phyloP scores from a whole-genome alignment of 2,113 vertebrate species.

The Pseudonaja textilis region DNA sequence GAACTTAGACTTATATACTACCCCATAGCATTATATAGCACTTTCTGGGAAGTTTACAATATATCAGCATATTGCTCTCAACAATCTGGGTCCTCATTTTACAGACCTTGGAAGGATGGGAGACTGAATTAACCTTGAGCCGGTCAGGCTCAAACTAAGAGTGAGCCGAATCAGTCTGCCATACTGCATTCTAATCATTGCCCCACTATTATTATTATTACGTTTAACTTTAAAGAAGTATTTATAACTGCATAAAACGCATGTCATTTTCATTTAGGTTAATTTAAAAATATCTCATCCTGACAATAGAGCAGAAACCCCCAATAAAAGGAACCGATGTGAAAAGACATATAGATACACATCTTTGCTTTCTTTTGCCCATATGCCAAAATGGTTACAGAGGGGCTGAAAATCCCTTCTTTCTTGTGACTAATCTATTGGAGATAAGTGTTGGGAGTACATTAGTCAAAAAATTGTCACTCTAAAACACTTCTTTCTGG shows the following conservation, averaged over 20 bases:
- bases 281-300: background rate
- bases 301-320: background rate
- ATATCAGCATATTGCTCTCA: background rate
- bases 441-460: background rate
- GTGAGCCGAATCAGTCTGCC: background rate
- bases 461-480: background rate
- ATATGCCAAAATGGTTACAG: background rate
- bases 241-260: background rate
- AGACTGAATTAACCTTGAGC: background rate
- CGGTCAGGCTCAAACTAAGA: background rate
- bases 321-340: background rate
- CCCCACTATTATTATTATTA: background rate
- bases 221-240: background rate
- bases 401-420: background rate
- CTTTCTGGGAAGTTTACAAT: no score
- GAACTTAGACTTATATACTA: background rate
- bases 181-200: background rate
- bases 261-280: background rate
- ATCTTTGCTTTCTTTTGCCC: background rate
- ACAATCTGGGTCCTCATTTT: background rate
- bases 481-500: background rate
- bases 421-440: background rate
- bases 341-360: background rate
- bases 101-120: background rate
- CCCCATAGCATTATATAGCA: background rate